Evolutionary conservation across 2,797 vertebrate species (phyloP), one percentile per base, ranked within the genome.

Genomic region (Okamejei kenojei): DNA sequence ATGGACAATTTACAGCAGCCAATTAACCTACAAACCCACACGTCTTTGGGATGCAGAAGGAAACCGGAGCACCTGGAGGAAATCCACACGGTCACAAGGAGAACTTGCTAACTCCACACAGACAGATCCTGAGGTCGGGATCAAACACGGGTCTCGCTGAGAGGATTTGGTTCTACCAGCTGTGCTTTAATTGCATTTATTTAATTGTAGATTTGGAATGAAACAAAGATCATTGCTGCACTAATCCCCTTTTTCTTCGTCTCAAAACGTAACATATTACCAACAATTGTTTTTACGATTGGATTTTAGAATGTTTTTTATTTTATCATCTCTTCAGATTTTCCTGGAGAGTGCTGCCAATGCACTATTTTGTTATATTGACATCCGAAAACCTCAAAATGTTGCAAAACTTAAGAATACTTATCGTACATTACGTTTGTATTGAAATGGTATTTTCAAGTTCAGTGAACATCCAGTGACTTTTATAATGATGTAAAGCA

Each of bases 401-500:
- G 68, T 65, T 32, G n/a, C 32, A 88, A 88, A 65, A 32, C 26
- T 88, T 63, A 73, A 88, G 61, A 88, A 88, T 65, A 65, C 84
- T 65, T 88, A 29, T 58, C 23, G 29, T 82, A 63, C 19, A 23
- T 88, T 65, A 88, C 35, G 7, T 9, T 88, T n/a, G 15, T 88
- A 7, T 88, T 65, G 84, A 88, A 65, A 32, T 35, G 29, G 26
- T 32, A 6, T 88, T 63, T 88, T 1, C 29, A 63, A 61, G 84
- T 88, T 88, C 61, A 88, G 17, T 65, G 61, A n/a, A 88, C 61
- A 88, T 88, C 19, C 29, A 63, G 13, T 86, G 58, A 86, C 82
- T 86, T 63, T 13, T 65, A 63, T 82, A 11, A 61, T 21, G 63
- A 88, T 19, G n/a, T 65, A 88, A 88, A 88, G 45, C 84, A 88